Percentiles rank a stretch among this genome's conserved stretches.
Conservation (phyloP, 2,113 vertebrate species). For the Balaeniceps rex region DNA sequence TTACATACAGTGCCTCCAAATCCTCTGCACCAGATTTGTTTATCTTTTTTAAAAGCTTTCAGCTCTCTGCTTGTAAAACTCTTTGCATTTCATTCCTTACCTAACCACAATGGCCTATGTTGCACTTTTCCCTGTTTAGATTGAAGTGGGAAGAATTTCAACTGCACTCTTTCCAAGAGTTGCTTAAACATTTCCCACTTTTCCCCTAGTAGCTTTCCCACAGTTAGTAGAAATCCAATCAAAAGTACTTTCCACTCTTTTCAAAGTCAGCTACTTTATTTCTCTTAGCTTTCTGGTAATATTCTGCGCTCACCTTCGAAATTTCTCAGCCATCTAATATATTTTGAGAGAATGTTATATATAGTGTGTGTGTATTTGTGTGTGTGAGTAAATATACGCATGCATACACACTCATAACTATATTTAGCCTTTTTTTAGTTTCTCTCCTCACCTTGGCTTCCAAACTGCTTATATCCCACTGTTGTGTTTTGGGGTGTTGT, state of each 20-base stretch:
- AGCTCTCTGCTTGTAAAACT: conserved; percentile 66
- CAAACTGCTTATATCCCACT: neutral
- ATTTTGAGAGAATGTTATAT: neutral
- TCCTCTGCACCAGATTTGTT: conserved; percentile 42
- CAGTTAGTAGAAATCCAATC: conserved; percentile 18
- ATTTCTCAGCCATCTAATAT: neutral
- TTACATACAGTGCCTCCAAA: conserved; percentile 55
- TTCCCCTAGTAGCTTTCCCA: conserved; percentile 33
- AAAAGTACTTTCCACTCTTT: conserved; percentile 20
- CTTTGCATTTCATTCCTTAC: conserved; percentile 67
- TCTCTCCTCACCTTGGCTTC: neutral
- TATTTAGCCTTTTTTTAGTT: neutral
- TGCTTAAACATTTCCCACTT: conserved; percentile 63
- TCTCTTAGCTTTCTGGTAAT: conserved; percentile 2
- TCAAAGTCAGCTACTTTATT: conserved; percentile 29
- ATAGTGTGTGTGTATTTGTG: neutral
- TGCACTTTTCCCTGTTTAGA: conserved; percentile 61
- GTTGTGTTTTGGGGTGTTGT: neutral
- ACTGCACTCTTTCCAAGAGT: conserved; percentile 33
- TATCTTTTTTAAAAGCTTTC: conserved; percentile 64
- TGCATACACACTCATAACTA: neutral
- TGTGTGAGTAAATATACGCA: neutral
- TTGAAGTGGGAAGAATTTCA: conserved; percentile 68
- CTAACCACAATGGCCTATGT: conserved; percentile 61
- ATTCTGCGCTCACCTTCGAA: neutral